Percentiles rank a stretch among this genome's conserved stretches.
Evolutionary conservation across 2,888 invertebrate species (phyloP).

Genomic region (Metalampra italica): DNA sequence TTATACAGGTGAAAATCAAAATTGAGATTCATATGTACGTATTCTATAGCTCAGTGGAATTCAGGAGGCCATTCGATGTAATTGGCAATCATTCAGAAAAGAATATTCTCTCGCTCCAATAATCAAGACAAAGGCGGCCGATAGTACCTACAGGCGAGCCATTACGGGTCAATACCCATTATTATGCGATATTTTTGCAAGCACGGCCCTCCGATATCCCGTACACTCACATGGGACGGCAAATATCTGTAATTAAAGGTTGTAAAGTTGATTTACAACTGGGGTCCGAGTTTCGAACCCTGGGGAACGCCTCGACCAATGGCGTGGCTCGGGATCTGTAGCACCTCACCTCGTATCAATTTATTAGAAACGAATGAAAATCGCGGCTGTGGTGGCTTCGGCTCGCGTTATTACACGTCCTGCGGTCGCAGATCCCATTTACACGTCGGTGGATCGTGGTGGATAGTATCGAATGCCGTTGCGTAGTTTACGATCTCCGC

Average conservation of each 20-base stretch:
- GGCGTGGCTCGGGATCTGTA: slow-evolving; percentile 39
- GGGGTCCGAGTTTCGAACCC: slow-evolving; percentile 65
- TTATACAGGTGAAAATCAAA: slow-evolving; percentile 66
- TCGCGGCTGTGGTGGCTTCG: slow-evolving; percentile 71
- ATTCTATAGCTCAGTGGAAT: slow-evolving; percentile 66
- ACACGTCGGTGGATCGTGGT: slow-evolving; percentile 47
- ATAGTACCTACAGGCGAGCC: slow-evolving; percentile 73
- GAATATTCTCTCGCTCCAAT: slow-evolving; percentile 69
- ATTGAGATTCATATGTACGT: slow-evolving; percentile 52
- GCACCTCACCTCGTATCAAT: slow-evolving; percentile 68
- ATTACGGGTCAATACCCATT: slow-evolving; percentile 78
- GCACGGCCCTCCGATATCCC: slow-evolving; percentile 73
- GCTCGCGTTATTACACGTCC: slow-evolving; percentile 58
- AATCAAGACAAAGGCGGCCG: slow-evolving; percentile 76
- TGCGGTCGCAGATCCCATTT: slow-evolving; percentile 72
- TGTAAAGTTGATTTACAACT: slow-evolving; percentile 78
- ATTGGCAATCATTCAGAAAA: slow-evolving; percentile 77
- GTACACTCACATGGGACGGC: slow-evolving; percentile 72
- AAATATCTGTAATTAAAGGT: slow-evolving; percentile 79
- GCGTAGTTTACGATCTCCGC: slow-evolving; percentile 70
- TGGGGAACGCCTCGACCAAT: slow-evolving; percentile 69
- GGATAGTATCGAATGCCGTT: slow-evolving; percentile 68
- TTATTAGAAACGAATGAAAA: slow-evolving; percentile 76
- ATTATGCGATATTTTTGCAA: slow-evolving; percentile 78
- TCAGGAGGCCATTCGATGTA: slow-evolving; percentile 74